phyloP scores from a whole-genome alignment of 2,888 invertebrate genomes.

The Stenodera caucasica region DNA sequence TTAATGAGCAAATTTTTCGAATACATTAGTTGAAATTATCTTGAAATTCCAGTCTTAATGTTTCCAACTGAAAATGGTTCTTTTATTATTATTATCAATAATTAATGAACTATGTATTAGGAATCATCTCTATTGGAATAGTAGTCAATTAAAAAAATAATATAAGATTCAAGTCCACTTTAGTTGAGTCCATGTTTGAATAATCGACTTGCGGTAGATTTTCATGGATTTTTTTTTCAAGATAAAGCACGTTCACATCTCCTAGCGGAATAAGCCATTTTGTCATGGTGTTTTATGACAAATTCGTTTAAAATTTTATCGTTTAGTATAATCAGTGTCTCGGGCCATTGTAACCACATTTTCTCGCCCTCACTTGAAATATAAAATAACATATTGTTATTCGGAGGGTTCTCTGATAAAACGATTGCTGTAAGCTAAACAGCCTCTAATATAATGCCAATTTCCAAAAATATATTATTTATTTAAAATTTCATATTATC shows the following conservation, averaged over 20 bases:
- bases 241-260: conserved; percentile 6
- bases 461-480: no score
- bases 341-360: conserved; percentile 1
- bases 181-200: background rate
- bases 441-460: no score
- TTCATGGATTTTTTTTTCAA: background rate
- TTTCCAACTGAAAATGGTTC: background rate
- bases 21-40: conserved; percentile 23
- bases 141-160: no score
- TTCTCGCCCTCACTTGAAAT: conserved; percentile 1
- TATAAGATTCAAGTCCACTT: no score
- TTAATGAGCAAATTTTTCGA: conserved; percentile 31
- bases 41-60: background rate
- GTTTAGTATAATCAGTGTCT: conserved; percentile 20
- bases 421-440: no score
- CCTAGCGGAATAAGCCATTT: conserved; percentile 8
- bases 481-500: no score
- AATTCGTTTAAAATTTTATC: conserved; percentile 23
- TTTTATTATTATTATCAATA: background rate
- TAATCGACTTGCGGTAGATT: conserved; percentile 6
- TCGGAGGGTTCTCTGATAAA: no score
- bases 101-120: no score
- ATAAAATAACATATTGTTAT: conserved; percentile 2
- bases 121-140: background rate
- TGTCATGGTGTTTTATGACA: conserved; percentile 12